Conservation (phyloP, 2,888 invertebrate genomes). For the Hydropsyche betteni region DNA sequence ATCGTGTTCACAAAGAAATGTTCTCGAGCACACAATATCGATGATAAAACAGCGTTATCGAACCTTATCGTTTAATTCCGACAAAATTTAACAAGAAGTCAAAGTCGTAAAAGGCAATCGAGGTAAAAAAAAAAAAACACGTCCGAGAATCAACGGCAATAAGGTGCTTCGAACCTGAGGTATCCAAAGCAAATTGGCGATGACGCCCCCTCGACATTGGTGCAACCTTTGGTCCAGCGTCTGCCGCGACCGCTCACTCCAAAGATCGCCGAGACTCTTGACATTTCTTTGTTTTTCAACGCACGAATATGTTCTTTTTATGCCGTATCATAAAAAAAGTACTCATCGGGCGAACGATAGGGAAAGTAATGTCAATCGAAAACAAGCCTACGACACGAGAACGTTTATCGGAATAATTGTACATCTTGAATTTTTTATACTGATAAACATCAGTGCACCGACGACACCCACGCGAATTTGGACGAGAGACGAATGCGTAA, state of each 20-base stretch:
- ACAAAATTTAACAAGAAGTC: too few species aligned
- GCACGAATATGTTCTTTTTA: background rate
- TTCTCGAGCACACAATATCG: too few species aligned
- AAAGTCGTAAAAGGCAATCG: too few species aligned
- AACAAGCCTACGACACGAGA: constrained; percentile 10
- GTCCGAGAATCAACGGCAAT: too few species aligned
- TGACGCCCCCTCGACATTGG: constrained; percentile 11
- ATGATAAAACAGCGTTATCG: too few species aligned
- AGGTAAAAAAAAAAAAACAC: too few species aligned
- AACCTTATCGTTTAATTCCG: too few species aligned
- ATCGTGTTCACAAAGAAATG: too few species aligned
- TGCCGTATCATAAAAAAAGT: background rate
- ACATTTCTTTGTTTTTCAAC: constrained; percentile 19
- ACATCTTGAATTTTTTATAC: background rate
- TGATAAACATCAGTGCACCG: background rate
- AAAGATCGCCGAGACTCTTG: background rate
- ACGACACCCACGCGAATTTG: constrained; percentile 11
- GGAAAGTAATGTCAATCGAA: constrained; percentile 3
- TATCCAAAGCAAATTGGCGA: background rate
- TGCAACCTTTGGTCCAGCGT: constrained; percentile 11
- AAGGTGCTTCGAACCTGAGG: too few species aligned
- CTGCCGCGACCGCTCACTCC: background rate
- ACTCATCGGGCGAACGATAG: background rate
- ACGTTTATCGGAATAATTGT: too few species aligned
- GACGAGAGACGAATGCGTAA: background rate